Evolutionary conservation across 2,113 vertebrate genomes (phyloP).

Genomic region (Bos indicus): DNA sequence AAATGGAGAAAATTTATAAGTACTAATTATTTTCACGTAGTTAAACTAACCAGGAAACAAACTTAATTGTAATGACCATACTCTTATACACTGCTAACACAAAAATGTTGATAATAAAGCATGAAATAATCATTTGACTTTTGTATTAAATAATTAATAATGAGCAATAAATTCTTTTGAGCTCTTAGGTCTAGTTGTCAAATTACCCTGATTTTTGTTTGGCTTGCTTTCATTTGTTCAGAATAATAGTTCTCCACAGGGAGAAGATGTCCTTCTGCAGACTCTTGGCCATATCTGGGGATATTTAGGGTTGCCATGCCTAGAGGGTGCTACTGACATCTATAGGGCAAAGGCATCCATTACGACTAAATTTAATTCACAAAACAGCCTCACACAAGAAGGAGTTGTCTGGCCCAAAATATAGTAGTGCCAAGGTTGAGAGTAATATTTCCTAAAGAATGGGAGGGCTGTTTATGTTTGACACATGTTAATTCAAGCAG

Average conservation of each 20-base stretch:
- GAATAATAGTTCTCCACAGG: neutral
- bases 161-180: neutral
- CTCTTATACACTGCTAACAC: neutral
- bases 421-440: neutral
- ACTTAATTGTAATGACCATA: neutral
- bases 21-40: neutral
- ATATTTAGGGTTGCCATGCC: neutral
- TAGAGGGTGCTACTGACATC: neutral
- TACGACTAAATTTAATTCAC: neutral
- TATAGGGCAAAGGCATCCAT: neutral
- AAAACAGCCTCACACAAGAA: neutral
- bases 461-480: neutral
- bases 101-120: neutral
- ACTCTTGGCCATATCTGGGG: neutral
- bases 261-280: neutral
- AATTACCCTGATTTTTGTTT: neutral
- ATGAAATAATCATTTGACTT: neutral
- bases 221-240: neutral
- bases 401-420: neutral
- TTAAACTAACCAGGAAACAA: neutral
- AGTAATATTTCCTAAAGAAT: conserved; percentile 38
- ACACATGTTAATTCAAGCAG: neutral
- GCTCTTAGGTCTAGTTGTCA: neutral
- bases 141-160: neutral
- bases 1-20: neutral